Base-by-base conservation (phyloP, 2,888 invertebrate species). In the Hirtodrosophila confusa region DNA sequence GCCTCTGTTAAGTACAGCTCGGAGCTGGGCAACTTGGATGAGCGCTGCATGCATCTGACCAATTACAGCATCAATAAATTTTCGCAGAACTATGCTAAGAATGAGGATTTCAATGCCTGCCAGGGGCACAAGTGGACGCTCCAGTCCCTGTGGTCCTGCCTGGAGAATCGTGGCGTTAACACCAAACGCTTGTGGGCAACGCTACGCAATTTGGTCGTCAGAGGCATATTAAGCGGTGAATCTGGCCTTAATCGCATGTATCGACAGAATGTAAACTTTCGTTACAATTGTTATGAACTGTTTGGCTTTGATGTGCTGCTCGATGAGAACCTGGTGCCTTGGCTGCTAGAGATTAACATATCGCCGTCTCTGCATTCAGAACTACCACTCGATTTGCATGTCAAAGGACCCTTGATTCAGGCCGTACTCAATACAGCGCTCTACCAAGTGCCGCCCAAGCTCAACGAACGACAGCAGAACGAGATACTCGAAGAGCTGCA, bases 241-340 rank as follows among this genome's bases (percentile, higher is more conserved):
- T 94, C 95, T 0, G 94, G 95, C 40, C 95, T 97, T 54, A 94
- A 94, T 61, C 93, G 94, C 3, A 92, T 96, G 67, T 95, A 95
- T 24, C 93, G 94, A 61, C 94, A 95, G 41, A 96, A 97, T 89
- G 93, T 96, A 24, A 94, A 94, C 0, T 96, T 95, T 50, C 93
- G 95, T 44, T 98, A 98, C 90, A 96, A 96, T 89, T 97, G 97
- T 85, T 98, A 97, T 89, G 99, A 99, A 90, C 92, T 99, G 49
- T 99, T 99, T 90, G 99, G 98, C 0, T 95, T 98, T 66, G 99
- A 99, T 91, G 96, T 99, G 8, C 92, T 99, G 50, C 93, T 99
- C 58, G 99, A 99, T 90, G 96, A 97, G 86, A 94, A 96, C 78
- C 92, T 98, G 49, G 96, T 97, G 88, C 98, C 99, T 0, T 99